Conservation (phyloP, 2,113 vertebrate species). For the Chiloscyllium plagiosum region DNA sequence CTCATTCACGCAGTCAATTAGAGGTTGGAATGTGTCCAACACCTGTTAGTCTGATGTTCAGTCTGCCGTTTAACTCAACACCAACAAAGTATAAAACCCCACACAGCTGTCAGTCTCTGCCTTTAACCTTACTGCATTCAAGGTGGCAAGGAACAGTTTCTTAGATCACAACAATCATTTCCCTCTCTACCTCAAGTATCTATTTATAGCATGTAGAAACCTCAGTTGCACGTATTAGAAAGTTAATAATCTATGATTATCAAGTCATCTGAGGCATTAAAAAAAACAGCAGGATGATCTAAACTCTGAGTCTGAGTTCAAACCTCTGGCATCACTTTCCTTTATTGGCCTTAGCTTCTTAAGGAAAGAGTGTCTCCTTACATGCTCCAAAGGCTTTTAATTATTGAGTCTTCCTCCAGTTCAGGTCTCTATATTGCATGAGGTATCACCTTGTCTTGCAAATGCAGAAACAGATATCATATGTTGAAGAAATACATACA, state of each 20-base stretch:
- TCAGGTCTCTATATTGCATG: not conserved
- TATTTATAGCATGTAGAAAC: not conserved
- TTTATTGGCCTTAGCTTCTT: not conserved
- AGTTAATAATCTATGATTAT: not conserved
- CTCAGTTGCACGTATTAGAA: not conserved
- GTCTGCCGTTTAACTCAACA: not conserved
- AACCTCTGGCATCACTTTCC: not conserved
- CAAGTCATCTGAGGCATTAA: not conserved
- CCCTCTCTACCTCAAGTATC: not conserved
- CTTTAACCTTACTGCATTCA: not conserved
- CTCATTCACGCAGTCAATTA: not conserved
- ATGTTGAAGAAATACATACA: not conserved
- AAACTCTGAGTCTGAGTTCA: not conserved
- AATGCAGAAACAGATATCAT: not conserved
- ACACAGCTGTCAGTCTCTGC: not conserved
- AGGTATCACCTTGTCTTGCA: not conserved
- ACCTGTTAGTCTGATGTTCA: not conserved
- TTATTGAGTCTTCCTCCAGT: not conserved
- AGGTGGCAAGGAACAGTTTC: not conserved
- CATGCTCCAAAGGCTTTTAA: not conserved
- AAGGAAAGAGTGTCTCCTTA: not conserved
- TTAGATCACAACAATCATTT: not conserved
- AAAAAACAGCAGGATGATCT: not conserved
- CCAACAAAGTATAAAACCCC: not conserved
- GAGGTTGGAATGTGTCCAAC: not conserved